These are phyloP conservation scores for Arothron firmamentum DNA, from an alignment of 2,113 vertebrate genomes.

Conservation along the genomic window DNA sequence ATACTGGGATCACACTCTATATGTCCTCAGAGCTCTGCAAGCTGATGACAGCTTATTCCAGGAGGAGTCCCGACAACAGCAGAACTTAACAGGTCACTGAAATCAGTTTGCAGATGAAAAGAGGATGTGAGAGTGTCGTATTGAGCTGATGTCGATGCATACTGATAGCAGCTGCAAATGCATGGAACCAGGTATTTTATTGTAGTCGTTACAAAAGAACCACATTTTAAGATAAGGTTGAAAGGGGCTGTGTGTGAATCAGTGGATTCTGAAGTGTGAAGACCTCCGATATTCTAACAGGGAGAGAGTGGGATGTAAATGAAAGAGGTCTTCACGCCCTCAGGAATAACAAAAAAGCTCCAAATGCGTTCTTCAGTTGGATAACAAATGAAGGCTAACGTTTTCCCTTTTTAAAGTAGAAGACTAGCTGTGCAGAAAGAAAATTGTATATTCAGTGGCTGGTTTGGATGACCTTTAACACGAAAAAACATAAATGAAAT, in stretches of 20 bases:
- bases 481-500: conserved; percentile 24
- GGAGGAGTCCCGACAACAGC: too few relatives aligned
- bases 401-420: neutral
- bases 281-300: neutral
- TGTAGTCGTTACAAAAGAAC: too few relatives aligned
- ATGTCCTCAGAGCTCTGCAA: too few relatives aligned
- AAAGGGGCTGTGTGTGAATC: neutral
- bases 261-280: neutral
- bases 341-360: neutral
- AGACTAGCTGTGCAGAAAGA: conserved; percentile 17
- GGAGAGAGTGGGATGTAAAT: neutral
- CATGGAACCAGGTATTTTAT: too few relatives aligned
- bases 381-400: conserved; percentile 11
- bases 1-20: too few relatives aligned
- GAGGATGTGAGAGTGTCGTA: too few relatives aligned
- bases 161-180: too few relatives aligned
- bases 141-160: too few relatives aligned
- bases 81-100: too few relatives aligned
- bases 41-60: too few relatives aligned
- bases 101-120: too few relatives aligned
- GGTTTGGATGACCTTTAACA: conserved; percentile 14
- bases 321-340: neutral
- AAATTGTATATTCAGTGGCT: conserved; percentile 24
- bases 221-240: too few relatives aligned
- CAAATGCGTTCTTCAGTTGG: neutral